Evolutionary conservation across 2,113 vertebrate genomes (phyloP).

Genomic region (Chunga burmeisteri): DNA sequence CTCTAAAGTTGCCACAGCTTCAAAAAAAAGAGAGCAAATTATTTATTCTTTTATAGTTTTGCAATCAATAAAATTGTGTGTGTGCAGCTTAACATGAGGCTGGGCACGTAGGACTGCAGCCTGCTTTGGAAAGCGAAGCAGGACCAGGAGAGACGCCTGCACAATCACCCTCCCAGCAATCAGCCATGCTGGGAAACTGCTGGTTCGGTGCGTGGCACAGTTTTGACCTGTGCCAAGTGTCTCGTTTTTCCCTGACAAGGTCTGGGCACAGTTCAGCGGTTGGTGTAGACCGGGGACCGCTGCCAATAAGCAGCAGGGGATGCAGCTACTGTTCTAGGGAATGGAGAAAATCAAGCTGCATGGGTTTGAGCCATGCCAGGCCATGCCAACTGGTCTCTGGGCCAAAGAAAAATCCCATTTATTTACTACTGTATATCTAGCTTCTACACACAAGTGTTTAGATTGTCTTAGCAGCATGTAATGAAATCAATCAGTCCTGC

Average conservation of each 20-base stretch:
- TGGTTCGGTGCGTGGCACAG: not conserved
- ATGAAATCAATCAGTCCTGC: not conserved
- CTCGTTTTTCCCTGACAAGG: constrained; percentile 23
- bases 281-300: not conserved
- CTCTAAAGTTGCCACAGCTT: not conserved
- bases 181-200: not conserved
- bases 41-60: not conserved
- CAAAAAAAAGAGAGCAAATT: not conserved
- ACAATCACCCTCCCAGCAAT: not conserved
- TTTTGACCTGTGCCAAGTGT: constrained; percentile 37
- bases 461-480: not conserved
- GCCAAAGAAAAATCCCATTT: not conserved
- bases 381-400: not conserved
- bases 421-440: not conserved
- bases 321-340: not conserved
- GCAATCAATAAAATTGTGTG: not conserved
- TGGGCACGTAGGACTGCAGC: not conserved
- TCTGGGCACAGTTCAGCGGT: constrained; percentile 24
- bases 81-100: not conserved
- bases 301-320: constrained; percentile 41
- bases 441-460: not conserved
- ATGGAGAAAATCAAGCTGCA: not conserved
- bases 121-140: not conserved
- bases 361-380: not conserved
- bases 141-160: not conserved